Percentiles rank a stretch among this genome's conserved stretches.
Evolutionary conservation across 2,888 invertebrate species (phyloP).

Genomic region (Osmoderma eremita): DNA sequence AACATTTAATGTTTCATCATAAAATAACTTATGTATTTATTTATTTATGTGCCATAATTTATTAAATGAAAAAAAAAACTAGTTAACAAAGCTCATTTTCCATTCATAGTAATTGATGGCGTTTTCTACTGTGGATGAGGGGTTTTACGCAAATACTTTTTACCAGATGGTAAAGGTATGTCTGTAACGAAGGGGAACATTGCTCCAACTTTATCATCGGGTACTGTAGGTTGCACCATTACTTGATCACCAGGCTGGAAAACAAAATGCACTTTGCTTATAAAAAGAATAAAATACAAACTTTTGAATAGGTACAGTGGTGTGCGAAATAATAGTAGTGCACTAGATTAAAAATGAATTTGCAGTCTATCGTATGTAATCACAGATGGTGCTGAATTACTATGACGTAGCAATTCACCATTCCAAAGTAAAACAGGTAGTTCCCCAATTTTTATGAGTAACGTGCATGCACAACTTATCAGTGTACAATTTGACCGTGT

Average conservation of each 20-base stretch:
- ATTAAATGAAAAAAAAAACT: slow-evolving; percentile 14
- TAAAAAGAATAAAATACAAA: no score
- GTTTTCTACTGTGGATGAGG: slow-evolving; percentile 65
- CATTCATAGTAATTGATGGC: background rate
- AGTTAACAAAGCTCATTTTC: slow-evolving; percentile 5
- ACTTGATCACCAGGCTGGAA: slow-evolving; percentile 83
- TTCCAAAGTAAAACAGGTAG: no score
- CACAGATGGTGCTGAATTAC: no score
- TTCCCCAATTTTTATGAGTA: no score
- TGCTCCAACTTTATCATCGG: slow-evolving; percentile 73
- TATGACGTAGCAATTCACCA: no score
- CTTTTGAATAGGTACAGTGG: no score
- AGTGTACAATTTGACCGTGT: no score
- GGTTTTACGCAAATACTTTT: slow-evolving; percentile 81
- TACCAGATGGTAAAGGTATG: slow-evolving; percentile 84
- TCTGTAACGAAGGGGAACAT: slow-evolving; percentile 80
- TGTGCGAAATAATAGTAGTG: no score
- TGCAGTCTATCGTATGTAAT: no score
- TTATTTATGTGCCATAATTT: slow-evolving; percentile 42
- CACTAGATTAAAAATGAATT: no score
- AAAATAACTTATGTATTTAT: slow-evolving; percentile 28
- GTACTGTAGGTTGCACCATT: slow-evolving; percentile 88
- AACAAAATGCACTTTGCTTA: background rate
- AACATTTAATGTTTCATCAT: background rate
- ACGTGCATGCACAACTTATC: no score